Percentiles rank a stretch among this genome's conserved stretches.
phyloP scores from a whole-genome alignment of 2,888 invertebrate species.

The Fragum sueziense region DNA sequence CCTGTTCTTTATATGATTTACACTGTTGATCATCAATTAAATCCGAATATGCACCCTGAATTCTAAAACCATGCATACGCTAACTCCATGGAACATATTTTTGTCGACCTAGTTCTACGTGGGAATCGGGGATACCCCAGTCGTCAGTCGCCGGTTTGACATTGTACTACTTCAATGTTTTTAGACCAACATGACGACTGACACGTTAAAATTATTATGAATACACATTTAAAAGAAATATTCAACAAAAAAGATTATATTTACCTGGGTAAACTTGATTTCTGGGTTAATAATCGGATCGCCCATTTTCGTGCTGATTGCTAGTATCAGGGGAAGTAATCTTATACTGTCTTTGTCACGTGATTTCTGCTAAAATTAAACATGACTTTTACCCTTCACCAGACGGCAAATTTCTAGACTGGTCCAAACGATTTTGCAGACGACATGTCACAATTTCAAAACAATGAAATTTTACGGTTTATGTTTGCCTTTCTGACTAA shows the following conservation, averaged over 20 bases:
- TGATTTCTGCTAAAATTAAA: neutral
- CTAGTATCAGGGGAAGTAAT: neutral
- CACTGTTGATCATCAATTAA: too few species aligned
- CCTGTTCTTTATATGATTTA: too few species aligned
- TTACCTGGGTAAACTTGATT: slow-evolving; percentile 63
- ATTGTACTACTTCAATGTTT: neutral
- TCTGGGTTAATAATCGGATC: slow-evolving; percentile 60
- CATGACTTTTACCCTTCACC: neutral
- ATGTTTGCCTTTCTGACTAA: neutral
- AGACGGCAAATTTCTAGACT: neutral
- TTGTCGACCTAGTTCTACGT: neutral
- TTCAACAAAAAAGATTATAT: slow-evolving; percentile 2
- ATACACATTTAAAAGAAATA: neutral
- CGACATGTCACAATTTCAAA: neutral
- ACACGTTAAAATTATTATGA: neutral
- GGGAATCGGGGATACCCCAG: neutral
- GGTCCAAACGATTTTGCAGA: neutral
- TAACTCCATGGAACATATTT: too few species aligned
- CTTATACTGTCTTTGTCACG: neutral
- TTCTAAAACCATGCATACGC: too few species aligned
- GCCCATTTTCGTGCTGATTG: slow-evolving; percentile 30
- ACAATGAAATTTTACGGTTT: too few species aligned
- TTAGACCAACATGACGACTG: neutral
- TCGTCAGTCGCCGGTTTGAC: too few species aligned
- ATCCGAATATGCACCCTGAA: too few species aligned